Conservation (phyloP, 37 sponge, comb jelly and placozoan species). For the Haliclona indistincta region DNA sequence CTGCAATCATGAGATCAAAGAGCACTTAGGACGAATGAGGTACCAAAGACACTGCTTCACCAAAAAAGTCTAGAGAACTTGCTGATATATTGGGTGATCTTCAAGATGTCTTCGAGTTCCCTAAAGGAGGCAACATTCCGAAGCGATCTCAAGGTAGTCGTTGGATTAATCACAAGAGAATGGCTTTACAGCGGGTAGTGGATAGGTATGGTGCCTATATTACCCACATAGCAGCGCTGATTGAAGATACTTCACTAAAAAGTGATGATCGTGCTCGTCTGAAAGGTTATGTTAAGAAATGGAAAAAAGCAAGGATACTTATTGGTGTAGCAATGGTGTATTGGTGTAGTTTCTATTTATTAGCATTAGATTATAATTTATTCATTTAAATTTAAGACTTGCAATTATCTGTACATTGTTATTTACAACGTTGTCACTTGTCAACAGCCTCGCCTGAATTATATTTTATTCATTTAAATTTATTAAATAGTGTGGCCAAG, state of each 20-base stretch:
- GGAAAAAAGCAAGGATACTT: conserved; percentile 35
- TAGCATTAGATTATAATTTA: too few species aligned
- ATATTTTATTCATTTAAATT: too few species aligned
- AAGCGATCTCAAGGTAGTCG: conserved; percentile 35
- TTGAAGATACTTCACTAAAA: conserved; percentile 29
- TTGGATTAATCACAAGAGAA: conserved; percentile 57
- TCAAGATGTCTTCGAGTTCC: conserved; percentile 47
- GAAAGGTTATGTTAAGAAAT: conserved; percentile 43
- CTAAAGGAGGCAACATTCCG: conserved; percentile 47
- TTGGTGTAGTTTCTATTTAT: too few species aligned
- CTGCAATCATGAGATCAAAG: too few species aligned
- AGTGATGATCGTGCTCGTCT: conserved; percentile 25
- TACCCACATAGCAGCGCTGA: conserved; percentile 23
- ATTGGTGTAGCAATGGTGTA: conserved; percentile 58
- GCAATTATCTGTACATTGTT: too few species aligned
- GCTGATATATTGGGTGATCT: conserved; percentile 37
- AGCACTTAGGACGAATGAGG: too few species aligned
- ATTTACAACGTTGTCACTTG: too few species aligned
- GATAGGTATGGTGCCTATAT: conserved; percentile 65
- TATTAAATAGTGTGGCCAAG: too few species aligned
- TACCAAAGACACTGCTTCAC: conserved; percentile 46
- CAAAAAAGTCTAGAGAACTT: conserved; percentile 53
- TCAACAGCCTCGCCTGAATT: too few species aligned
- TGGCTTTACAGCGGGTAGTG: conserved; percentile 49
- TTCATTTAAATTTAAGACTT: too few species aligned